Evolutionary conservation across 2,888 invertebrate species (phyloP), one percentile per base, ranked within the genome.

Genomic region (Palloptera scutellata): DNA sequence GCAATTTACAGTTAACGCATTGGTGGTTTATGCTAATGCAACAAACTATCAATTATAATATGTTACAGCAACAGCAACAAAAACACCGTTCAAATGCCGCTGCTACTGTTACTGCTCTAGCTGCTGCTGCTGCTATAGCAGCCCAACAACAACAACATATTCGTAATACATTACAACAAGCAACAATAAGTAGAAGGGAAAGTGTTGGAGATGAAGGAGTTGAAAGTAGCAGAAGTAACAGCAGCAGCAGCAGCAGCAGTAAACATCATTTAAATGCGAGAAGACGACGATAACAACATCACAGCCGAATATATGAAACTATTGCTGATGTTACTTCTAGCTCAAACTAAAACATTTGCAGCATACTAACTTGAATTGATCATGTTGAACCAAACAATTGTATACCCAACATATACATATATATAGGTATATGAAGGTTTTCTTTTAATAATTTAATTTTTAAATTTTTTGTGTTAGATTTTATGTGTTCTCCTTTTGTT

Each of bases 21-120:
- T 83, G 82, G 82, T 83, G 83, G 83, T 80, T 82, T 67, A 81
- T 81, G 77, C 74, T 83, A 74, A 77, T 83, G 77, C 83, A 83
- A 68, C 83, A 82, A 72, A 83, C 80, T 64, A 80, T 78, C 43
- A 63, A 61, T 15, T 61, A 59, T 61, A 66, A 60, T 55, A 61
- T 57, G 51, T 17, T 48, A 48, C 57, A 66, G 42, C 59, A 67
- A 41, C 55, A 57, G 15, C 51, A 53, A 13, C 30, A 60, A 60
- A 42, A 61, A 20, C 58, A 62, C n/a, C 57, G 48, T 51, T n/a
- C 62, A 9, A 51, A 51, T 41, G 17, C 48, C 12, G 55, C 59
- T 20, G 41, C 55, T 15, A 20, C 55, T 55, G 30, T 12, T 43
- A 4, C 45, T 12, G 41, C 40, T 30, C 15, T 9, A 5, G 13